phyloP scores from a whole-genome alignment of 23 tunicate species.

The Trididemnum clinides region DNA sequence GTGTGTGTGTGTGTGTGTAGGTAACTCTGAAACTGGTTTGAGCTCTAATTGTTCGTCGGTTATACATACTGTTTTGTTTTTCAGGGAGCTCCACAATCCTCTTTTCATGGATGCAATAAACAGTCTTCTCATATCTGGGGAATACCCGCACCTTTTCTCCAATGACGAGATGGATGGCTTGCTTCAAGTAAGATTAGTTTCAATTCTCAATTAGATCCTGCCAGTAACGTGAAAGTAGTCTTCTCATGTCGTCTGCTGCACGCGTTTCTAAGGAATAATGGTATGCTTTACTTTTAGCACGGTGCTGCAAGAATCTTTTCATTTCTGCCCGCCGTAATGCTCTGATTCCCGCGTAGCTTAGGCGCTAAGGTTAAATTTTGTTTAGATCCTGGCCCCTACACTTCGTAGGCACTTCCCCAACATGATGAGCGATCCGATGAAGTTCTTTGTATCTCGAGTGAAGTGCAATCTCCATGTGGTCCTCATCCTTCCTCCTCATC shows the following conservation, averaged over 20 bases:
- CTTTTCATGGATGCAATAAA: slow-evolving; percentile 81
- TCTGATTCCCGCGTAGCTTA: too few species aligned
- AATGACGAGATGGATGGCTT: slow-evolving; percentile 92
- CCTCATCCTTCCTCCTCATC: slow-evolving; percentile 85
- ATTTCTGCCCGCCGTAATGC: too few species aligned
- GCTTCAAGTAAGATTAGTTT: slow-evolving; percentile 66
- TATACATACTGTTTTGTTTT: background rate
- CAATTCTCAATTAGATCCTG: too few species aligned
- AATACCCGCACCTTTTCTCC: slow-evolving; percentile 90
- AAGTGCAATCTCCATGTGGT: slow-evolving; percentile 85
- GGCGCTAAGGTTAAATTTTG: too few species aligned
- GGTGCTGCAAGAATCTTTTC: too few species aligned
- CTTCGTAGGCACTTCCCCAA: slow-evolving; percentile 78
- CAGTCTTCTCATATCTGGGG: slow-evolving; percentile 94
- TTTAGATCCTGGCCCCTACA: slow-evolving; percentile 78
- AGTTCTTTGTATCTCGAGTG: slow-evolving; percentile 87
- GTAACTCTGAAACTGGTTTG: too few species aligned
- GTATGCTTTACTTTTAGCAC: too few species aligned
- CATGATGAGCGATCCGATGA: slow-evolving; percentile 95
- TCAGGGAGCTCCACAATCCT: slow-evolving; percentile 70
- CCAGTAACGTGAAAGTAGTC: too few species aligned
- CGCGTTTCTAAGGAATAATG: too few species aligned
- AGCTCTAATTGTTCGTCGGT: background rate
- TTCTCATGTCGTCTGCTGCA: too few species aligned
- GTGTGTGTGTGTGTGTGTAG: too few species aligned